A percentile compares a stretch with the other conserved stretches of the same genome.
Evolutionary conservation across 2,888 invertebrate genomes (phyloP).

Genomic region (Mylabris sibirica): DNA sequence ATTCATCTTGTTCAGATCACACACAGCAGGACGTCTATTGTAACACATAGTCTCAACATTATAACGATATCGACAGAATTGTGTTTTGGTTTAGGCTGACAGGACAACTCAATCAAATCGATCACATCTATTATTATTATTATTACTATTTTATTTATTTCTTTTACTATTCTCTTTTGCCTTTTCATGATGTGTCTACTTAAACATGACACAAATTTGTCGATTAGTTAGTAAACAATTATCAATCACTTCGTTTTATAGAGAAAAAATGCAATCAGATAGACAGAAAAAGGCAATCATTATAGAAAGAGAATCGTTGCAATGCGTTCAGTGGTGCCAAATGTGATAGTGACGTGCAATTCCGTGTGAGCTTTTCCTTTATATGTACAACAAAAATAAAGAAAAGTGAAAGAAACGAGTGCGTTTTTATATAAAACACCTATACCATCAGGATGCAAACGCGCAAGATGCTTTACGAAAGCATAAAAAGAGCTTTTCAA

Average conservation of each 20-base stretch:
- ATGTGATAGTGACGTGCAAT: constrained; percentile 32
- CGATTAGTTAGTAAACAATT: constrained; percentile 26
- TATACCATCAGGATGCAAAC: constrained; percentile 45
- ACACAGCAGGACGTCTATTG: constrained; percentile 29
- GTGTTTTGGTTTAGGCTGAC: constrained; percentile 2
- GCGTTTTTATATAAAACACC: constrained; percentile 18
- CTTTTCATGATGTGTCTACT: neutral
- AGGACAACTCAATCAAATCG: constrained; percentile 32
- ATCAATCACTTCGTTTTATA: constrained; percentile 23
- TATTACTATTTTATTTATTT: neutral
- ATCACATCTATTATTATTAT: constrained; percentile 23
- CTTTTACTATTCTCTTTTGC: neutral
- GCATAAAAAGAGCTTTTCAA: constrained; percentile 16
- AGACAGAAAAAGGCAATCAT: constrained; percentile 21
- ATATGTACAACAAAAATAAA: neutral
- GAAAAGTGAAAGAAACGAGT: constrained; percentile 20
- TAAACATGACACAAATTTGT: constrained; percentile 34
- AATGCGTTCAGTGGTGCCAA: constrained; percentile 24
- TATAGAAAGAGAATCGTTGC: constrained; percentile 7
- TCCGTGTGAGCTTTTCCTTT: constrained; percentile 17
- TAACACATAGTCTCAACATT: constrained; percentile 25
- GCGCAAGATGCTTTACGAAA: constrained; percentile 33
- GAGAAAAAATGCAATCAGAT: constrained; percentile 5
- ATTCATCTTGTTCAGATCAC: constrained; percentile 11
- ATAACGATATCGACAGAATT: constrained; percentile 27